Percentiles rank a stretch among this genome's conserved stretches.
Conservation (phyloP, 2,888 invertebrate genomes). For the Odontothrips loti region DNA sequence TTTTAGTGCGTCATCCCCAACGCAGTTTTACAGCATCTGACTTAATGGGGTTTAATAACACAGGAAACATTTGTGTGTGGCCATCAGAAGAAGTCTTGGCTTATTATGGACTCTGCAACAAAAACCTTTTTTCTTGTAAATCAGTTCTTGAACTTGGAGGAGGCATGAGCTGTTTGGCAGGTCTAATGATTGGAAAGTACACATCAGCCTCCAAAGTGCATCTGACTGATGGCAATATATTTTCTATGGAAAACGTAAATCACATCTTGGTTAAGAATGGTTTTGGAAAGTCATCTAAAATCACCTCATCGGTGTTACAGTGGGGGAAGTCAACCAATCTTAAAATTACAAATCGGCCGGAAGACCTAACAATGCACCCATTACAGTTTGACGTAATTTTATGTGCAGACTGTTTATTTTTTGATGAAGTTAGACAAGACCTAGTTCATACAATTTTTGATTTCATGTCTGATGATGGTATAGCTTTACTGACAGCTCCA, state of each 20-base stretch:
- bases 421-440: slow-evolving; percentile 65
- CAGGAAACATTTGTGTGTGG: slow-evolving; percentile 76
- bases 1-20: slow-evolving; percentile 58
- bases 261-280: slow-evolving; percentile 62
- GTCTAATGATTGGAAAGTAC: slow-evolving; percentile 66
- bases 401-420: slow-evolving; percentile 76
- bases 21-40: slow-evolving; percentile 64
- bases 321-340: slow-evolving; percentile 48
- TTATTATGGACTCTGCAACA: slow-evolving; percentile 62
- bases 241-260: slow-evolving; percentile 67
- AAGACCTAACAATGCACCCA: not conserved
- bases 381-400: slow-evolving; percentile 63
- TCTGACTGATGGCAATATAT: slow-evolving; percentile 73
- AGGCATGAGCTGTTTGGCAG: slow-evolving; percentile 79
- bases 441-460: slow-evolving; percentile 64
- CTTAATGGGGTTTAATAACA: slow-evolving; percentile 76
- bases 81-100: slow-evolving; percentile 72
- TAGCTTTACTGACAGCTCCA: slow-evolving; percentile 72
- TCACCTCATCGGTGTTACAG: slow-evolving; percentile 49
- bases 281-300: slow-evolving; percentile 48
- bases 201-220: slow-evolving; percentile 60
- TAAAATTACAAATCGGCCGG: slow-evolving; percentile 30
- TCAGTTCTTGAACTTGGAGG: slow-evolving; percentile 74
- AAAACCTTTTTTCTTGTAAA: slow-evolving; percentile 60
- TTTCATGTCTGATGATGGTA: slow-evolving; percentile 57